Evolutionary conservation across 2,797 vertebrate genomes (phyloP).

Genomic region (Clarias fuscus): DNA sequence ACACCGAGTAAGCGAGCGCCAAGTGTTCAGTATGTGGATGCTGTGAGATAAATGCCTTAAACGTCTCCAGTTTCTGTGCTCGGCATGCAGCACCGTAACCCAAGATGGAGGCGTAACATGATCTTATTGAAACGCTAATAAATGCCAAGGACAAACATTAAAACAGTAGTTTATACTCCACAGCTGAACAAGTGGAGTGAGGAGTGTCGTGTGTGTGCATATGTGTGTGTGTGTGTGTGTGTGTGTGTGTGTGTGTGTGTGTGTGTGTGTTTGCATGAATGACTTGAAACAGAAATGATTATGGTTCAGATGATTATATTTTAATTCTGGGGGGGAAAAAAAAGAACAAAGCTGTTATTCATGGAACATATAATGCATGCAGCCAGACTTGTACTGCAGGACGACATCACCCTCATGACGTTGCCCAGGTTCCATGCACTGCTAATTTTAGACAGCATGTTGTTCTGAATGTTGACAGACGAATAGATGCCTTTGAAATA

Average conservation of each 20-base stretch:
- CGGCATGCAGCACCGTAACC: conserved; percentile 37
- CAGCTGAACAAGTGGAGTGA: conserved; percentile 50
- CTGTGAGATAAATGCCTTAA: conserved; percentile 40
- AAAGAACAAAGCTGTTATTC: conserved; percentile 17
- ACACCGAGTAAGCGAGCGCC: conserved; percentile 15
- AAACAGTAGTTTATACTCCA: conserved; percentile 54
- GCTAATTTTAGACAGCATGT: conserved; percentile 22
- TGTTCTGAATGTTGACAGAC: conserved; percentile 17
- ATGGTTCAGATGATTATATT: background rate
- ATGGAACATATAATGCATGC: background rate
- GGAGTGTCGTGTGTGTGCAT: conserved; percentile 7
- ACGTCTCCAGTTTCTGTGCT: conserved; percentile 38
- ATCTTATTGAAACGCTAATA: conserved; percentile 53
- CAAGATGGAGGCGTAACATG: conserved; percentile 36
- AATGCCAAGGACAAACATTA: conserved; percentile 39
- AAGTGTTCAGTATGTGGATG: conserved; percentile 32
- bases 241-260: background rate
- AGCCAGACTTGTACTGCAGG: background rate
- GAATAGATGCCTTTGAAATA: conserved; percentile 22
- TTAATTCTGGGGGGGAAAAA: background rate
- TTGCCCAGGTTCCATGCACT: background rate
- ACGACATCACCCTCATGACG: background rate
- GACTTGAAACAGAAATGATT: background rate
- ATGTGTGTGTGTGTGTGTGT: conserved; percentile 4
- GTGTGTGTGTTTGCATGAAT: background rate